Conservation (phyloP, 2,797 vertebrate species). For the Bradypodion pumilum region DNA sequence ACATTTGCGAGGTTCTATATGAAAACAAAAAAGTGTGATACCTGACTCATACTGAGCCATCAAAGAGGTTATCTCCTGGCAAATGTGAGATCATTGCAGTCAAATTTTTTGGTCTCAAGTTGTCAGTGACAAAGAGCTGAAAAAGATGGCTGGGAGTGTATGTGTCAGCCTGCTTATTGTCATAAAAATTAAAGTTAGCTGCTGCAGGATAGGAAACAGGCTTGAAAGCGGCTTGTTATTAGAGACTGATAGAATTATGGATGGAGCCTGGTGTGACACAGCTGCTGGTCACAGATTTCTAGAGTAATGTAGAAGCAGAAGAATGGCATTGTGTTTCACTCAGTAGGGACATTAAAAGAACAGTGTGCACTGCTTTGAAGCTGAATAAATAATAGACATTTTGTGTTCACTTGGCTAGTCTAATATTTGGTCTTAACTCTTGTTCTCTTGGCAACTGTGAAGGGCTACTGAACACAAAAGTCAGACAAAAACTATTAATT, state of each 20-base stretch:
- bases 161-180: neutral
- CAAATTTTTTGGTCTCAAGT: neutral
- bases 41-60: constrained; percentile 17
- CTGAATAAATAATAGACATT: neutral
- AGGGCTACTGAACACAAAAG: neutral
- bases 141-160: constrained; percentile 27
- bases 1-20: constrained; percentile 11
- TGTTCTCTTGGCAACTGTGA: neutral
- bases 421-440: constrained; percentile 23
- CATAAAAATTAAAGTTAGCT: constrained; percentile 17
- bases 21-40: constrained; percentile 2
- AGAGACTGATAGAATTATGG: constrained; percentile 28
- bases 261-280: constrained; percentile 19
- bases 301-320: constrained; percentile 20
- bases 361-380: constrained; percentile 35
- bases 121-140: constrained; percentile 23
- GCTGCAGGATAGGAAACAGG: constrained; percentile 15
- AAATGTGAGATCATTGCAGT: constrained; percentile 24
- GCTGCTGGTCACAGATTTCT: neutral
- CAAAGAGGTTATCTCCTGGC: constrained; percentile 19
- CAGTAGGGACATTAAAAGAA: constrained; percentile 8
- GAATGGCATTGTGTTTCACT: constrained; percentile 13
- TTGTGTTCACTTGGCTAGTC: constrained; percentile 11
- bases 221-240: constrained; percentile 33
- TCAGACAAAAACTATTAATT: neutral